Base-by-base conservation (phyloP, 2,113 vertebrate species). In the Percina caprodes region DNA sequence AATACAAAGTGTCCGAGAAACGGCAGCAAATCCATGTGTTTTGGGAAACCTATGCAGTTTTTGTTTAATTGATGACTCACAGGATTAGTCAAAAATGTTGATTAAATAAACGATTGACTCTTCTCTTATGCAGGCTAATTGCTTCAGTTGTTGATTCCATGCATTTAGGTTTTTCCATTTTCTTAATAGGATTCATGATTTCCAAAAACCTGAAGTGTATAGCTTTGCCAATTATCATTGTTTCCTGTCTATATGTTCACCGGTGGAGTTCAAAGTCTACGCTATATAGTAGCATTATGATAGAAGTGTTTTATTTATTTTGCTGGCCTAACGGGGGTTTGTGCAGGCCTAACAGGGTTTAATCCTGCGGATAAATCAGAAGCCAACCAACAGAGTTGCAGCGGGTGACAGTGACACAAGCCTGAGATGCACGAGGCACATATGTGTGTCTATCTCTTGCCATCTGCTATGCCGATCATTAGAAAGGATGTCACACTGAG, bases 381-480 rank as follows among this genome's bases (percentile, higher is more conserved):
- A 69, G 79, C 69, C 69, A 55, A 58, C 76, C 70, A 24, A 51
- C 82, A 67, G 60, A 60, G 69, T 46, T 83, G 46, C 83, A 89
- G 83, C 82, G 42, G 81, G 86, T 74, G 85, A 86, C 88, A 30
- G 11, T 9, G 14, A 18, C 83, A 69, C 79, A 58, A 68, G 74
- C 66, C 65, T 1, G 62, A 60, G 70, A 82, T 21, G 24, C 66
- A 55, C n/a, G 6, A 46, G 72, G 69, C 79, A 87, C 86, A 75
- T 75, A 72, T 79, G 85, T 74, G 88, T 23, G 30, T 81, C 51
- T 46, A 21, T 85, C 83, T 87, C 61, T 5, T 69, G 72, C 92
- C 93, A 93, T 94, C 93, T 94, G 93, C 88, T 67, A 1, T 13
- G 70, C 45, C 35, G 79, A 84, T 91, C 89, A 88, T 92, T 92